A percentile compares a stretch with the other conserved stretches of the same genome.
phyloP scores from a whole-genome alignment of 2,113 vertebrate species.

The Micronisus gabar region DNA sequence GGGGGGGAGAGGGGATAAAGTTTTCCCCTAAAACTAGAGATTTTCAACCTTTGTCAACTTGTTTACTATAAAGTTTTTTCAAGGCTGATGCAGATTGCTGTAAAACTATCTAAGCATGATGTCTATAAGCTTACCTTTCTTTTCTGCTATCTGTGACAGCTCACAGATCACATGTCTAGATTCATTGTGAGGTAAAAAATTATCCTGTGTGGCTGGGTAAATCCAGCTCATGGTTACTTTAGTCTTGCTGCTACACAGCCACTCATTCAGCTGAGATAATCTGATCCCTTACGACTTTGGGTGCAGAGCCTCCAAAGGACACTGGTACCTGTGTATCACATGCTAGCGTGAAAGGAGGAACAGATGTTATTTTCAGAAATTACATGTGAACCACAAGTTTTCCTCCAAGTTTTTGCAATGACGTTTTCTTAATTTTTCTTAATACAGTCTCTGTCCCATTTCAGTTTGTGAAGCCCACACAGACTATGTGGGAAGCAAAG shows the following conservation, averaged over 20 bases:
- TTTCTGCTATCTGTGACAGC: not conserved
- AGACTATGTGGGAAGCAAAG: not conserved
- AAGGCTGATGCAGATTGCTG: not conserved
- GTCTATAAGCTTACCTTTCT: not conserved
- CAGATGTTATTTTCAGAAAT: not conserved
- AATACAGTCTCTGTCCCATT: not conserved
- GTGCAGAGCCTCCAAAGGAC: not conserved
- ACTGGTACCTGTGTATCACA: rapidly evolving
- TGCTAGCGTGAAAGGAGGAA: not conserved
- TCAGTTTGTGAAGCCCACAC: not conserved
- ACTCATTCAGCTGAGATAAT: not conserved
- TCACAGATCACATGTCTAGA: not conserved
- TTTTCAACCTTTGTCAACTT: not conserved
- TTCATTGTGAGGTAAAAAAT: rapidly evolving
- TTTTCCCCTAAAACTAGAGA: not conserved
- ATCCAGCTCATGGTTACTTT: not conserved
- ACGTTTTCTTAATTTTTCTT: not conserved
- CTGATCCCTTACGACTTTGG: rapidly evolving
- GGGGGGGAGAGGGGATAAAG: not conserved
- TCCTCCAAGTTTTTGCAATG: not conserved
- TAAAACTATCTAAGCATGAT: not conserved
- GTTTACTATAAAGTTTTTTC: not conserved
- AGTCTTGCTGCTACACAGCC: not conserved
- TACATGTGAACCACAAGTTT: not conserved
- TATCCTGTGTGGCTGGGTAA: not conserved